A percentile compares a stretch with the other conserved stretches of the same genome.
Conservation (phyloP, 1,140 invertebrate species). For the Drosophila repleta region DNA sequence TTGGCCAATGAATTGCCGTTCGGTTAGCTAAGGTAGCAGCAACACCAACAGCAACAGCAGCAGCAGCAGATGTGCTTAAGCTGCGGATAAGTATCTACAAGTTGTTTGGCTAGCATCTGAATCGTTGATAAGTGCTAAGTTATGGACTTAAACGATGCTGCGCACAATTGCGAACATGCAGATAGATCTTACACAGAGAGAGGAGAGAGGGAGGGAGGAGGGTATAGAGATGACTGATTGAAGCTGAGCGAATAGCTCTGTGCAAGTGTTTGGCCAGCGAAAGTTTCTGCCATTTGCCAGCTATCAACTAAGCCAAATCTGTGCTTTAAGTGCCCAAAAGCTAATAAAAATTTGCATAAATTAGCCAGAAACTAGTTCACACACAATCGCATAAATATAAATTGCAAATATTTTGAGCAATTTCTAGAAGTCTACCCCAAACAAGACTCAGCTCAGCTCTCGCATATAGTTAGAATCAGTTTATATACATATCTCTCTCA, state of each 20-base stretch:
- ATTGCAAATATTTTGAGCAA: slow-evolving; percentile 1
- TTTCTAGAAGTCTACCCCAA: no score
- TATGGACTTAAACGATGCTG: slow-evolving; percentile 41
- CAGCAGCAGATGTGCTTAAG: slow-evolving; percentile 45
- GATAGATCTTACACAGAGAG: slow-evolving; percentile 7
- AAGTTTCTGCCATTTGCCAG: slow-evolving; percentile 21
- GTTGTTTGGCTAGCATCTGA: slow-evolving; percentile 54
- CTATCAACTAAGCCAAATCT: slow-evolving; percentile 29
- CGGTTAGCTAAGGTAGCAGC: slow-evolving; percentile 28
- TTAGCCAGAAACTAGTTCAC: slow-evolving; percentile 23
- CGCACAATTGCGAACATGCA: slow-evolving; percentile 33
- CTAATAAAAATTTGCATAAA: slow-evolving; percentile 72
- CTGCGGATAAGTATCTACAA: slow-evolving; percentile 51
- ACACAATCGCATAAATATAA: neutral
- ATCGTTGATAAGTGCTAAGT: slow-evolving; percentile 54
- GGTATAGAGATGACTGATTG: slow-evolving; percentile 17
- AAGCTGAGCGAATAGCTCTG: slow-evolving; percentile 8
- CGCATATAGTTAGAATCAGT: no score
- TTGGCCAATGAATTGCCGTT: slow-evolving; percentile 54
- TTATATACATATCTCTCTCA: no score
- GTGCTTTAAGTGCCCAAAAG: slow-evolving; percentile 38
- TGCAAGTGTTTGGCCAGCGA: slow-evolving; percentile 19
- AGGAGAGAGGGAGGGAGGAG: neutral
- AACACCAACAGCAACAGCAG: slow-evolving; percentile 14
- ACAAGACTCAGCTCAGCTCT: no score